Conservation (phyloP, 2,888 invertebrate species). For the Erannis defoliaria region DNA sequence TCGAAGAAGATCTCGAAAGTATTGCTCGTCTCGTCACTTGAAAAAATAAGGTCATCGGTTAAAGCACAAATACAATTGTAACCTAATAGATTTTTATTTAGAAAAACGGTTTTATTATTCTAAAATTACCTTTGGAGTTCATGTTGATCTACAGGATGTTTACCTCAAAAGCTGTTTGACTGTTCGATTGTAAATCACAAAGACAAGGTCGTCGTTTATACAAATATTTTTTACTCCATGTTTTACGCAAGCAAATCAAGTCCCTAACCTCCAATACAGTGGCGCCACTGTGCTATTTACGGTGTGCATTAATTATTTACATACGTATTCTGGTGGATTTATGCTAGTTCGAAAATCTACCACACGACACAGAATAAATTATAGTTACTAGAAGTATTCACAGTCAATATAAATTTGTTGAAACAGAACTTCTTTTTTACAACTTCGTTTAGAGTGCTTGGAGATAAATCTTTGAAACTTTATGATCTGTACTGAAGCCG, state of each 20-base stretch:
- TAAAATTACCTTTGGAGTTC: slow-evolving; percentile 7
- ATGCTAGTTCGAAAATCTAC: neutral
- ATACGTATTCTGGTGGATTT: slow-evolving; percentile 12
- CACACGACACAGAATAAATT: neutral
- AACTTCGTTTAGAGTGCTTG: slow-evolving; percentile 50
- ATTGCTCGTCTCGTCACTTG: too few species aligned
- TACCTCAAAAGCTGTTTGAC: slow-evolving; percentile 22
- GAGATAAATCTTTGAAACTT: slow-evolving; percentile 56
- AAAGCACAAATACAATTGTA: too few species aligned
- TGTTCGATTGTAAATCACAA: slow-evolving; percentile 27
- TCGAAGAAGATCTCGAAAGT: too few species aligned
- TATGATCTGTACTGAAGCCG: slow-evolving; percentile 57
- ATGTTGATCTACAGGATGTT: slow-evolving; percentile 24
- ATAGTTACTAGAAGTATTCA: neutral
- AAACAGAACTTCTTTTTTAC: slow-evolving; percentile 56
- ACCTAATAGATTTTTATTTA: neutral
- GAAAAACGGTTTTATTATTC: neutral
- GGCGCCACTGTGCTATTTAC: neutral
- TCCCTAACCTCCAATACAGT: neutral
- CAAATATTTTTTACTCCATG: slow-evolving; percentile 20
- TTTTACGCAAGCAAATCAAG: slow-evolving; percentile 12
- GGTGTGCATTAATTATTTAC: slow-evolving; percentile 4
- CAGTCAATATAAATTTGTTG: slow-evolving; percentile 36
- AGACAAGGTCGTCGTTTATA: slow-evolving; percentile 30
- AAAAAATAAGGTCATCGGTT: too few species aligned